phyloP scores from a whole-genome alignment of 2,888 invertebrate species.

The Ichneumoninae sp. region DNA sequence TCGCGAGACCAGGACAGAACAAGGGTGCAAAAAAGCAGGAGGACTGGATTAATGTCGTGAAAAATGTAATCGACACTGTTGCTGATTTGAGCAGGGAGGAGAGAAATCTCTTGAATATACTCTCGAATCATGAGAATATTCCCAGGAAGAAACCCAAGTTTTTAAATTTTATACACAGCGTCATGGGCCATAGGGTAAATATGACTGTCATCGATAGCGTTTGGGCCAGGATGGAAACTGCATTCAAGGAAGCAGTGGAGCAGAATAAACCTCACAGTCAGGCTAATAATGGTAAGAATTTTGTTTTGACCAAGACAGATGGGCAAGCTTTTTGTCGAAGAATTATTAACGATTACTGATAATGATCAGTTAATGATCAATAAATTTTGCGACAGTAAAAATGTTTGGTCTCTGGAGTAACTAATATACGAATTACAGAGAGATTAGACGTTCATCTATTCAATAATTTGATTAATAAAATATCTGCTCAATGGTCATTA shows the following conservation, averaged over 20 bases:
- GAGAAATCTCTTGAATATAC: conserved; percentile 87
- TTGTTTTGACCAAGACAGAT: not conserved
- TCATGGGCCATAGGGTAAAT: conserved; percentile 86
- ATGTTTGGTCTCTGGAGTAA: too few species aligned
- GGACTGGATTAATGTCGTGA: conserved; percentile 91
- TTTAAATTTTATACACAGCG: conserved; percentile 90
- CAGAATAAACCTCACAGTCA: conserved; percentile 50
- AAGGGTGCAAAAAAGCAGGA: conserved; percentile 95
- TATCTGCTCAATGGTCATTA: not conserved
- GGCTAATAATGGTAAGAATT: conserved; percentile 48
- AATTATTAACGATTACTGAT: not conserved
- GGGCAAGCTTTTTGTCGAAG: not conserved
- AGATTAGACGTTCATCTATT: not conserved
- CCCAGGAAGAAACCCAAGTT: conserved; percentile 95
- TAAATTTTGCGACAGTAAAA: not conserved
- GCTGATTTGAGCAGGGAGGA: conserved; percentile 86
- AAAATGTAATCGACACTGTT: conserved; percentile 87
- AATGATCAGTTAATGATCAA: not conserved
- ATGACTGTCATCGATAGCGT: conserved; percentile 87
- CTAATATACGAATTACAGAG: not conserved
- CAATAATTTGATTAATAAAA: conserved; percentile 28
- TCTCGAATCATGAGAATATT: conserved; percentile 91
- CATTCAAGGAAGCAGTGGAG: conserved; percentile 72
- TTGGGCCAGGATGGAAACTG: conserved; percentile 86
- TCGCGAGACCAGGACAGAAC: conserved; percentile 88